Evolutionary conservation across 2,113 vertebrate species (phyloP).

Genomic region (Corynorhinus townsendii): DNA sequence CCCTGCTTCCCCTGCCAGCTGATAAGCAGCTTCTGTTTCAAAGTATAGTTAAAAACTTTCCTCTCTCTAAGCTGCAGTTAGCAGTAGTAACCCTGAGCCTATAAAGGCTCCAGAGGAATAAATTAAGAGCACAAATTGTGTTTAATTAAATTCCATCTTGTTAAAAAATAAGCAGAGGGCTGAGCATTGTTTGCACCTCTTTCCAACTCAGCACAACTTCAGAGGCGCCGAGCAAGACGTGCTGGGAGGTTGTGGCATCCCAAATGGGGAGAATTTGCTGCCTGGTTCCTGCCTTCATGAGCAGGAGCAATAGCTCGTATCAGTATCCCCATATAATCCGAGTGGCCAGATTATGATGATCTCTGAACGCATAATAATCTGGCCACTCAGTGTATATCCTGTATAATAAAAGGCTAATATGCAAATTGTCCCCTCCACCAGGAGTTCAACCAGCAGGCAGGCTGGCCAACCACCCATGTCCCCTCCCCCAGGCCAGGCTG

Average conservation of each 20-base stretch:
- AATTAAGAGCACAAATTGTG: neutral
- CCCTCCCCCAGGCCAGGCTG: too few relatives aligned
- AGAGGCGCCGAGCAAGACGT: neutral
- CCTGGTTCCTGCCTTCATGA: neutral
- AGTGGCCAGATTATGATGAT: too few relatives aligned
- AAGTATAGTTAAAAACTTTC: neutral
- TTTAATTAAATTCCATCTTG: neutral
- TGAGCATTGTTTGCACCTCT: neutral
- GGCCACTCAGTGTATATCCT: too few relatives aligned
- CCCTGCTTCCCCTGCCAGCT: neutral
- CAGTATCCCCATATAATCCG: too few relatives aligned
- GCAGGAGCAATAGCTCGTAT: neutral
- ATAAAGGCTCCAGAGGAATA: neutral
- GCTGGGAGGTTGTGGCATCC: neutral
- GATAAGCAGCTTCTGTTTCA: neutral
- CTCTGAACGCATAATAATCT: too few relatives aligned
- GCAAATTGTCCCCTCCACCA: too few relatives aligned
- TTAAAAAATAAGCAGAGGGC: neutral
- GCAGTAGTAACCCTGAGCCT: neutral
- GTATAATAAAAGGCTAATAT: too few relatives aligned
- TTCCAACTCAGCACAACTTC: neutral
- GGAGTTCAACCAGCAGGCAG: too few relatives aligned
- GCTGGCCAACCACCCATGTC: too few relatives aligned
- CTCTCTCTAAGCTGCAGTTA: neutral
- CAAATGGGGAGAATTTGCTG: neutral